phyloP scores from a whole-genome alignment of 2,888 invertebrate genomes.

The Tinea pellionella region DNA sequence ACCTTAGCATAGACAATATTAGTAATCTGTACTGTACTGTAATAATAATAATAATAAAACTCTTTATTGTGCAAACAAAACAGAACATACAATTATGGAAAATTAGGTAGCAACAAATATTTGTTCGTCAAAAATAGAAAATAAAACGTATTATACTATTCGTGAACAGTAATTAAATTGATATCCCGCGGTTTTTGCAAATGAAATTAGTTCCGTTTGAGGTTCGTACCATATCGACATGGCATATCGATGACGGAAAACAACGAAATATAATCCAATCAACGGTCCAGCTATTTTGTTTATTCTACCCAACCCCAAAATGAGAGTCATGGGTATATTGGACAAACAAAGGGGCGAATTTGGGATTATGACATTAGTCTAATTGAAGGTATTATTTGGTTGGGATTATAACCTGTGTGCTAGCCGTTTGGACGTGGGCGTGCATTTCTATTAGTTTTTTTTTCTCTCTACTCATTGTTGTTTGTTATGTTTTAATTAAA shows the following conservation, averaged over 20 bases:
- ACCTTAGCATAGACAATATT: too few species aligned
- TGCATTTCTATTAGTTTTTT: slow-evolving; percentile 25
- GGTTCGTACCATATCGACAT: not conserved
- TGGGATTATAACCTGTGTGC: slow-evolving; percentile 39
- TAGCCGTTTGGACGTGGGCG: slow-evolving; percentile 32
- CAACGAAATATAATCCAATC: slow-evolving; percentile 9
- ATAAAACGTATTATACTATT: not conserved
- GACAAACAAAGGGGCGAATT: slow-evolving; percentile 11
- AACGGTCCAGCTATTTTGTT: slow-evolving; percentile 7
- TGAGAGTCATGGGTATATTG: slow-evolving; percentile 10
- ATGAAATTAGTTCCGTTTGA: not conserved
- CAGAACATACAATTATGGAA: too few species aligned
- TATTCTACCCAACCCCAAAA: slow-evolving; percentile 10
- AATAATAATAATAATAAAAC: too few species aligned
- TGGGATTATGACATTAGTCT: slow-evolving; percentile 57
- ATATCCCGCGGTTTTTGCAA: not conserved
- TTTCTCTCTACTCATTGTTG: not conserved
- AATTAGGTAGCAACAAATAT: too few species aligned
- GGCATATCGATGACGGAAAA: not conserved
- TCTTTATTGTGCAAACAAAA: too few species aligned
- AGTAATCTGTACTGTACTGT: too few species aligned
- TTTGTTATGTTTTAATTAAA: not conserved
- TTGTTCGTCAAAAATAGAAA: not conserved
- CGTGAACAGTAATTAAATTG: not conserved
- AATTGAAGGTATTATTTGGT: slow-evolving; percentile 54